Conservation (phyloP, 2,888 invertebrate genomes). For the Polydrusus pterygomalis region DNA sequence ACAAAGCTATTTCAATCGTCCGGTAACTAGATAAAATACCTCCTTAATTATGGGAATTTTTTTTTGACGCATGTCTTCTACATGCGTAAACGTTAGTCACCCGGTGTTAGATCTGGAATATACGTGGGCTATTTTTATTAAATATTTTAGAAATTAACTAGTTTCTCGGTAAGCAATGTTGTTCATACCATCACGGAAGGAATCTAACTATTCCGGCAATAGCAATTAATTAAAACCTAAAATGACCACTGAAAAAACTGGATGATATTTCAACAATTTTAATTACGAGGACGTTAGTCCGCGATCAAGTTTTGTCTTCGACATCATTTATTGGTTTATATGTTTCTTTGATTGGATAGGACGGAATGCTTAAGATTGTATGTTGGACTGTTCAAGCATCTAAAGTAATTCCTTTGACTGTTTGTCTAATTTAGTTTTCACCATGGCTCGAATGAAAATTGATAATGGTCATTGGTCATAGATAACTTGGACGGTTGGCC, state of each 20-base stretch:
- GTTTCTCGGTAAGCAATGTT: background rate
- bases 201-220: conserved; percentile 5
- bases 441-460: too few relatives aligned
- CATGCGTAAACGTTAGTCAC: background rate
- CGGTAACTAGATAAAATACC: conserved; percentile 6
- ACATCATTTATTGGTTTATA: conserved; percentile 15
- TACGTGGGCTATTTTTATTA: too few relatives aligned
- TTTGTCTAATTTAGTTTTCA: too few relatives aligned
- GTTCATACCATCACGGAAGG: background rate
- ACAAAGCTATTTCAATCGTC: conserved; percentile 12
- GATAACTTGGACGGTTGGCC: too few relatives aligned
- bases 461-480: too few relatives aligned
- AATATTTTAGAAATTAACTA: too few relatives aligned
- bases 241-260: conserved; percentile 13
- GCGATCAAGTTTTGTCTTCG: conserved; percentile 13
- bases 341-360: conserved; percentile 30
- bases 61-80: conserved; percentile 14
- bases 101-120: background rate
- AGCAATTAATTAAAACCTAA: conserved; percentile 21
- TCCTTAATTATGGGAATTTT: conserved; percentile 16
- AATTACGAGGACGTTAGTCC: background rate
- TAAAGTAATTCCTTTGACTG: too few relatives aligned
- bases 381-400: too few relatives aligned
- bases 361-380: conserved; percentile 17
- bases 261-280: conserved; percentile 9